Evolutionary conservation across 2,797 vertebrate genomes (phyloP).

Genomic region (Phrynocephalus vlangalii): DNA sequence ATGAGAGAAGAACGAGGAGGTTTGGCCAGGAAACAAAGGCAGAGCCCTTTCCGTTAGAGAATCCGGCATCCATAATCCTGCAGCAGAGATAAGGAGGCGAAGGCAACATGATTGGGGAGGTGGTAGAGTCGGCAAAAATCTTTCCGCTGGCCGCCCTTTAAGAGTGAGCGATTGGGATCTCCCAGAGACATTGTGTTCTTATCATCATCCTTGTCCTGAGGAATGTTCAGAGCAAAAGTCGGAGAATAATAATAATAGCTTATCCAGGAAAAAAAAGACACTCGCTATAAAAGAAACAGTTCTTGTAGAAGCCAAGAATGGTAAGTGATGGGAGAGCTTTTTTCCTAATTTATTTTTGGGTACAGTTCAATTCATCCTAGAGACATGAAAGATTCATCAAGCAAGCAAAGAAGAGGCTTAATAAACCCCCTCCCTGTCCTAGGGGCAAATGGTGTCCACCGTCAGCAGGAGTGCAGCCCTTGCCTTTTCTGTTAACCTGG

Average conservation of each 20-base stretch:
- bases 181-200: slow-evolving; percentile 49
- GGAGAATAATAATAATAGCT: neutral
- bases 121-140: neutral
- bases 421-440: slow-evolving; percentile 59
- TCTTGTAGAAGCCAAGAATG: slow-evolving; percentile 65
- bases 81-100: neutral
- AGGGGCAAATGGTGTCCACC: neutral
- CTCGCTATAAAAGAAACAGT: slow-evolving; percentile 53
- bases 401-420: slow-evolving; percentile 59
- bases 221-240: slow-evolving; percentile 23
- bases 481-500: neutral
- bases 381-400: slow-evolving; percentile 74
- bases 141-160: neutral
- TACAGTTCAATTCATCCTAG: slow-evolving; percentile 65
- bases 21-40: too few relatives aligned
- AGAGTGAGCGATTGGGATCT: neutral
- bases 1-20: too few relatives aligned
- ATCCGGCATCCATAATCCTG: neutral
- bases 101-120: neutral
- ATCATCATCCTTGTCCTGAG: slow-evolving; percentile 22
- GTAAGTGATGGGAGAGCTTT: slow-evolving; percentile 65
- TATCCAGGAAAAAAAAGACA: too few relatives aligned
- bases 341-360: slow-evolving; percentile 66
- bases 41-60: neutral
- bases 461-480: neutral